Base-by-base conservation (phyloP, 2,888 invertebrate species). In the Drosophila incognita region DNA sequence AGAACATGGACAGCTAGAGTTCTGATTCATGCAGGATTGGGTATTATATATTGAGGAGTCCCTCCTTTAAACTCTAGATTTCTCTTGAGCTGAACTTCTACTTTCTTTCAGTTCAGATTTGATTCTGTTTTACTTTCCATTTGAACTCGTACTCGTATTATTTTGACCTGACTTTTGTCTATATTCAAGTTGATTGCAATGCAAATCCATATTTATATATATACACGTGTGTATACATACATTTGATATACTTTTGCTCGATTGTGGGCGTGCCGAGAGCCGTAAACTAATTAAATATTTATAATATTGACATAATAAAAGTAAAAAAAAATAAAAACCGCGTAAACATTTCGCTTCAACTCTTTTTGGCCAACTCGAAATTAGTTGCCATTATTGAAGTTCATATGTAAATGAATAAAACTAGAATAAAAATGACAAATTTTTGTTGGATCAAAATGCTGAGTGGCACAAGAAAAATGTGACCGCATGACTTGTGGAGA, bases 141-240 rank as follows among this genome's bases (percentile, higher is more conserved):
- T 71, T 40, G 29, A 51, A 21, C 5, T 54, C 57, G 48, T 64
- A 58, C 29, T 68, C 36, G 13, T 49, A 15, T 33, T 27, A 36
- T 52, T 36, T 52, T 72, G 36, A 73, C 72, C 52, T 70, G 72
- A 60, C 42, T 15, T 62, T 57, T 51, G 24, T 59, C 38, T 31
- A 42, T 69, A 51, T 57, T 68, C 56, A 57, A 70, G 27, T 69
- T 69, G 71, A 69, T 69, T 61, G 70, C 70, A 63, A 57, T 74
- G 57, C 70, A 56, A 51, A 36, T 38, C 46, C 10, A 35, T 33
- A 74, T 76, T 24, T 24, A 24, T 24, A 2, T 24, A 24, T 24
- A 24, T 24, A 24, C 24, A 24, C 24, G 24, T 24, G 24, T 24
- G 29, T 29, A 29, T 29, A 29, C 29, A 29, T 29, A 29, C 6